phyloP scores from a whole-genome alignment of 2,797 vertebrate genomes.

The Notolabrus celidotus region DNA sequence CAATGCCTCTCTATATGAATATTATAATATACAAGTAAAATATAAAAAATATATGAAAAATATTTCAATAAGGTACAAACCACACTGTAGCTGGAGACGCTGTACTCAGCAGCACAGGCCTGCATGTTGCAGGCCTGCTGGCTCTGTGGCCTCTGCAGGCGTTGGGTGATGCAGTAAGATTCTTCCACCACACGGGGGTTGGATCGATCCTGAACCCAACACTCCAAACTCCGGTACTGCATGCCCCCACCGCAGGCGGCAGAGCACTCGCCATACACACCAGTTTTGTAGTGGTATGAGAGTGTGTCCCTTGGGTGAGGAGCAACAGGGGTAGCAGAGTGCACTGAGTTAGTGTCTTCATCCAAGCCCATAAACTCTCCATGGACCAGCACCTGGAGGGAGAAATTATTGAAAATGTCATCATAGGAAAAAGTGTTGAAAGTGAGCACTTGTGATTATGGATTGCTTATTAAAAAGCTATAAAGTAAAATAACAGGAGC shows the following conservation, averaged over 20 bases:
- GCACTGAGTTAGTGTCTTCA: slow-evolving; percentile 71
- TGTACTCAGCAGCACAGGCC: slow-evolving; percentile 86
- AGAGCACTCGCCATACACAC: slow-evolving; percentile 88
- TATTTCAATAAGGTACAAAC: slow-evolving; percentile 56
- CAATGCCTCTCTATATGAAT: too few species aligned
- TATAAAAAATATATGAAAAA: too few species aligned
- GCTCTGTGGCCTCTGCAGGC: slow-evolving; percentile 78
- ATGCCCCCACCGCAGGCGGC: slow-evolving; percentile 88
- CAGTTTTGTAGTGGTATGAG: slow-evolving; percentile 81
- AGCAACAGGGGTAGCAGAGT: slow-evolving; percentile 25
- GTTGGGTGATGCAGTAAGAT: slow-evolving; percentile 81
- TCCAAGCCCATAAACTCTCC: slow-evolving; percentile 85
- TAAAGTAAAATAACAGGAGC: too few species aligned
- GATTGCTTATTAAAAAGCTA: too few species aligned
- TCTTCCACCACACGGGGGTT: slow-evolving; percentile 81
- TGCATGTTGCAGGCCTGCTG: slow-evolving; percentile 88
- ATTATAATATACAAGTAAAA: too few species aligned
- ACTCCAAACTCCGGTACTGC: slow-evolving; percentile 90
- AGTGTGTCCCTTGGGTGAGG: slow-evolving; percentile 43
- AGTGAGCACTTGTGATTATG: neutral
- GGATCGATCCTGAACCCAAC: slow-evolving; percentile 76
- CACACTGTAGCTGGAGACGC: slow-evolving; percentile 74
- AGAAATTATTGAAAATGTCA: neutral
- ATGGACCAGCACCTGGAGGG: slow-evolving; percentile 85
- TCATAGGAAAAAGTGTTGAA: neutral